These are phyloP conservation scores for Dromiciops gliroides DNA, from an alignment of 2,113 vertebrate species.

Conservation along the genomic window DNA sequence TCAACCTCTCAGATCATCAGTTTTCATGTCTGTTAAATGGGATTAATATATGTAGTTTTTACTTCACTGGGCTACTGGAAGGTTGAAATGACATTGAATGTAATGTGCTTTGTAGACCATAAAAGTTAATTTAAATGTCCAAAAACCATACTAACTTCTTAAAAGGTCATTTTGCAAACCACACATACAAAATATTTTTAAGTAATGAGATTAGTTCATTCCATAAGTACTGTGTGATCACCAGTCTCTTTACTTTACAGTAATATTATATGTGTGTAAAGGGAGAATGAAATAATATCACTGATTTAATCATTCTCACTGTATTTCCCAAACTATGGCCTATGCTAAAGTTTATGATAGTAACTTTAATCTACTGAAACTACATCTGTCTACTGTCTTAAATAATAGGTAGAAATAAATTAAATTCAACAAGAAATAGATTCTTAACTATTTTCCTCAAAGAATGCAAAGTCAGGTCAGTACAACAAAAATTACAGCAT, in stretches of 20 bases:
- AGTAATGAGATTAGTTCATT: not conserved
- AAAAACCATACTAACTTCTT: slow-evolving; percentile 31
- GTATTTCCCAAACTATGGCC: slow-evolving; percentile 23
- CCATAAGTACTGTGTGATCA: not conserved
- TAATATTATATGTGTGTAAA: slow-evolving; percentile 36
- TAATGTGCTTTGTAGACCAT: not conserved
- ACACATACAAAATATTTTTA: not conserved
- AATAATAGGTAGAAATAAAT: slow-evolving; percentile 70
- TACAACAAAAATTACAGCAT: slow-evolving; percentile 74
- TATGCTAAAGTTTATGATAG: not conserved
- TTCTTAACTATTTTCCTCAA: slow-evolving; percentile 60
- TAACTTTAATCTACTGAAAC: slow-evolving; percentile 60
- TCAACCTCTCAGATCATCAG: not conserved
- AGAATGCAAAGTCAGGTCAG: slow-evolving; percentile 77
- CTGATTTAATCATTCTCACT: slow-evolving; percentile 1
- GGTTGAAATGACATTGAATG: not conserved
- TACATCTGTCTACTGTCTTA: slow-evolving; percentile 48
- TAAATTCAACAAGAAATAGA: slow-evolving; percentile 72
- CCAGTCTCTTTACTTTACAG: not conserved
- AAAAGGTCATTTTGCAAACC: slow-evolving; percentile 49
- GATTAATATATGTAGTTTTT: not conserved
- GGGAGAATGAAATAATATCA: not conserved
- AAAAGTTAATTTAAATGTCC: not conserved
- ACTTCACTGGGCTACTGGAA: not conserved
- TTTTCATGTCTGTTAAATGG: not conserved